These are phyloP conservation scores for Agrochola circellaris DNA, from an alignment of 2,888 invertebrate species.

Conservation along the genomic window DNA sequence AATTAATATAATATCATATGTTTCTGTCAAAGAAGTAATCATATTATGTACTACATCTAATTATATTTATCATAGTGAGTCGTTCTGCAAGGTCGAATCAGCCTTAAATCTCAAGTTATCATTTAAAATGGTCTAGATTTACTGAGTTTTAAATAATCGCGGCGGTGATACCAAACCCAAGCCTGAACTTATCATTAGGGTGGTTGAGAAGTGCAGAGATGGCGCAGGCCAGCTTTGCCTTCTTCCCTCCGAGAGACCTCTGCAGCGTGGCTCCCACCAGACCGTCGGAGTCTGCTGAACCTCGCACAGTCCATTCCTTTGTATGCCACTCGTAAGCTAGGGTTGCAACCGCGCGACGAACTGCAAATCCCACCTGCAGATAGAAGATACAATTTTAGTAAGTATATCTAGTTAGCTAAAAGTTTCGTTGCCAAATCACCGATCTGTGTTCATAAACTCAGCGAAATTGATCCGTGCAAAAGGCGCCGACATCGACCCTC, in stretches of 20 bases:
- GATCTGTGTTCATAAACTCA: background rate
- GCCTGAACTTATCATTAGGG: slow-evolving; percentile 87
- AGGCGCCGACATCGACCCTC: background rate
- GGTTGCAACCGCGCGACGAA: slow-evolving; percentile 83
- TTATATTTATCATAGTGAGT: slow-evolving; percentile 7
- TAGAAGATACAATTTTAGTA: background rate
- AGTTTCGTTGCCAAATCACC: background rate
- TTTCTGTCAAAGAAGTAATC: slow-evolving; percentile 32
- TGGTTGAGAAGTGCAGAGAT: slow-evolving; percentile 87
- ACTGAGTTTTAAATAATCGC: slow-evolving; percentile 74
- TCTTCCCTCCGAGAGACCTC: slow-evolving; percentile 81
- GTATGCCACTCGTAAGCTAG: slow-evolving; percentile 86
- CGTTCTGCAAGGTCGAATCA: background rate
- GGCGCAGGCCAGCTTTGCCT: slow-evolving; percentile 82
- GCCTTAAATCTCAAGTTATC: slow-evolving; percentile 4
- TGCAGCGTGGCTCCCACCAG: slow-evolving; percentile 86
- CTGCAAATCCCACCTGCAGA: slow-evolving; percentile 82
- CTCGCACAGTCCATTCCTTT: slow-evolving; percentile 84
- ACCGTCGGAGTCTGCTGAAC: slow-evolving; percentile 86
- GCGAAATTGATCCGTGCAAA: background rate
- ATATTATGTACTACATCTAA: background rate
- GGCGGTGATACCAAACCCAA: slow-evolving; percentile 86
- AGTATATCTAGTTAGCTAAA: too few species aligned
- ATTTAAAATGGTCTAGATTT: slow-evolving; percentile 13
- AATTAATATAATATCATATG: slow-evolving; percentile 17